A percentile compares a stretch with the other conserved stretches of the same genome.
These are phyloP conservation scores for Agapornis canus DNA, from an alignment of 2,797 vertebrate species.

Conservation along the genomic window DNA sequence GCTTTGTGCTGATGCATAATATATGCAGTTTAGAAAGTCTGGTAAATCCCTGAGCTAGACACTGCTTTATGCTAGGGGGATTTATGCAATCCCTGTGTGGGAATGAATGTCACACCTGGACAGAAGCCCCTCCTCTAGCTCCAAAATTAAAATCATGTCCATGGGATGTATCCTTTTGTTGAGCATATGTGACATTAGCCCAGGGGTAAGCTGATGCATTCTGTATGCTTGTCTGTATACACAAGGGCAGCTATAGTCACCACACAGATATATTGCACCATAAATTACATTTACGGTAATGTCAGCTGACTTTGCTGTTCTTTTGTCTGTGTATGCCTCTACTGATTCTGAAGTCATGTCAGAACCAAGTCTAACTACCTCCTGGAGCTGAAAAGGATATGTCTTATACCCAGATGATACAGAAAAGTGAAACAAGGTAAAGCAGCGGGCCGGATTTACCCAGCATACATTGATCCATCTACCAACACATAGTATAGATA, in stretches of 20 bases:
- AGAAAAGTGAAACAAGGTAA: background rate
- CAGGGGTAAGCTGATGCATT: fast-evolving
- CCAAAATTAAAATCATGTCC: background rate
- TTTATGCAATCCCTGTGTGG: background rate
- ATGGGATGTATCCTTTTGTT: background rate
- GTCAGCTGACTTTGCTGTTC: background rate
- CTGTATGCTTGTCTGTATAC: background rate
- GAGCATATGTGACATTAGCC: background rate
- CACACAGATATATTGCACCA: background rate
- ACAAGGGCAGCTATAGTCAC: background rate
- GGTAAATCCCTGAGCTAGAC: background rate
- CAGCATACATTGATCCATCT: fast-evolving
- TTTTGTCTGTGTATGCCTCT: background rate
- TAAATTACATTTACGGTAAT: background rate
- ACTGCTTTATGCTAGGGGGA: background rate
- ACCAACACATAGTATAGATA: background rate
- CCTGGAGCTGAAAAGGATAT: background rate
- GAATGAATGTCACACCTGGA: background rate
- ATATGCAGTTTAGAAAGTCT: background rate
- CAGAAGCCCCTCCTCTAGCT: background rate
- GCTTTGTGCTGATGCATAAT: background rate
- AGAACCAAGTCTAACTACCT: background rate
- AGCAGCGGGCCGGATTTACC: background rate
- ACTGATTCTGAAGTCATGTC: background rate
- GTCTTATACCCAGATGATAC: background rate